phyloP scores from a whole-genome alignment of 2,888 invertebrate species.

The Uropetala carovei region DNA sequence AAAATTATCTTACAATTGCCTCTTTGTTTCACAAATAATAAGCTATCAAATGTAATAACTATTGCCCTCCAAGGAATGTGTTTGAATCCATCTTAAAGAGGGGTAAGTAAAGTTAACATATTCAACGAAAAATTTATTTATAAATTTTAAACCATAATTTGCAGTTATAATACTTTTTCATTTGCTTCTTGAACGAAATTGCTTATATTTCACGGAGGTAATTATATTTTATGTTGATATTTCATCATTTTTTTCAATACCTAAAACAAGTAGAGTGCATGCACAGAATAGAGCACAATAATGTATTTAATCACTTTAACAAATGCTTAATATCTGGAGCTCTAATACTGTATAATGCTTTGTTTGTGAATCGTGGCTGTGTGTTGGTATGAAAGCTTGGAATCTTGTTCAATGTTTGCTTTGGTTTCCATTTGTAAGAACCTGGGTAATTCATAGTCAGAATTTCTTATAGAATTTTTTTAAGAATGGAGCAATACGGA shows the following conservation, averaged over 20 bases:
- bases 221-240: conserved; percentile 41
- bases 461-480: background rate
- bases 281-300: conserved; percentile 57
- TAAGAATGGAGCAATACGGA: background rate
- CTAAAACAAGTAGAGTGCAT: conserved; percentile 52
- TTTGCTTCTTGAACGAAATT: conserved; percentile 50
- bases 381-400: conserved; percentile 54
- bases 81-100: conserved; percentile 36
- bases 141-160: conserved; percentile 47
- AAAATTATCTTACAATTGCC: background rate
- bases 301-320: conserved; percentile 16
- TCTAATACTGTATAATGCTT: background rate
- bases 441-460: background rate
- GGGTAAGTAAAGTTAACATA: conserved; percentile 48
- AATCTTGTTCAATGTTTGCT: conserved; percentile 3
- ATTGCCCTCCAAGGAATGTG: conserved; percentile 49
- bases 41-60: conserved; percentile 43
- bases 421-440: conserved; percentile 12
- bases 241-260: conserved; percentile 24
- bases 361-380: conserved; percentile 48
- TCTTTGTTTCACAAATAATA: background rate
- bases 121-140: conserved; percentile 36
- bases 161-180: conserved; percentile 23
- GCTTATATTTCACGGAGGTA: conserved; percentile 51
- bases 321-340: conserved; percentile 54